Evolutionary conservation across 2,113 vertebrate genomes (phyloP).

Genomic region (Nerophis ophidion): DNA sequence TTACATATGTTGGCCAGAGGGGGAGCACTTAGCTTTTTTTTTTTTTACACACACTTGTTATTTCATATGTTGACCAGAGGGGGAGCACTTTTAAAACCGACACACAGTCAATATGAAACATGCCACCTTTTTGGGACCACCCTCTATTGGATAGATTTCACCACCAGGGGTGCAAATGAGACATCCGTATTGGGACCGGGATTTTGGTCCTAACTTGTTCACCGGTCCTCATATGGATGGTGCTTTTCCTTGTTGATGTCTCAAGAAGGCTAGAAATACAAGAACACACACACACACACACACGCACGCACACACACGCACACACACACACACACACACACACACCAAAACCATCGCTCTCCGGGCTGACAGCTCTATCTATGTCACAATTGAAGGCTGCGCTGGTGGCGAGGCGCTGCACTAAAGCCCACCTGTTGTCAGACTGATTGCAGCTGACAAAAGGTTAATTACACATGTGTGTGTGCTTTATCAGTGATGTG

Average conservation of each 20-base stretch:
- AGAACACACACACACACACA: neutral
- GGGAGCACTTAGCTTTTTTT: too few species aligned
- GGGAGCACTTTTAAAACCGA: too few species aligned
- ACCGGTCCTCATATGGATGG: too few species aligned
- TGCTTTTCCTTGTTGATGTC: neutral
- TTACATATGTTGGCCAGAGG: too few species aligned
- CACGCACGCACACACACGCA: constrained; percentile 7
- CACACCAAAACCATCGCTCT: constrained; percentile 5
- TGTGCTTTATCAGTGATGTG: constrained; percentile 45
- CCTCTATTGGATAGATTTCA: too few species aligned
- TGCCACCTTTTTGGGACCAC: too few species aligned
- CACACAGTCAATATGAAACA: too few species aligned
- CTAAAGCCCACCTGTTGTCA: constrained; percentile 52
- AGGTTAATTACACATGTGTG: constrained; percentile 44
- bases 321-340: neutral
- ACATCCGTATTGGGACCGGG: too few species aligned
- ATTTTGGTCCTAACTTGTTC: too few species aligned
- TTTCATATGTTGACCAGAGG: too few species aligned
- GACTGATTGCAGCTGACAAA: constrained; percentile 44
- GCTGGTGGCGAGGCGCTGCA: constrained; percentile 7
- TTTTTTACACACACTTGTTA: too few species aligned
- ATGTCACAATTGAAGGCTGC: constrained; percentile 27
- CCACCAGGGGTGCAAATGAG: too few species aligned
- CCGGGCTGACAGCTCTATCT: constrained; percentile 38
- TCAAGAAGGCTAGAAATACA: neutral